Evolutionary conservation across 1,140 invertebrate species (phyloP), one percentile per base, ranked within the genome.

Genomic region (Drosophila asahinai): DNA sequence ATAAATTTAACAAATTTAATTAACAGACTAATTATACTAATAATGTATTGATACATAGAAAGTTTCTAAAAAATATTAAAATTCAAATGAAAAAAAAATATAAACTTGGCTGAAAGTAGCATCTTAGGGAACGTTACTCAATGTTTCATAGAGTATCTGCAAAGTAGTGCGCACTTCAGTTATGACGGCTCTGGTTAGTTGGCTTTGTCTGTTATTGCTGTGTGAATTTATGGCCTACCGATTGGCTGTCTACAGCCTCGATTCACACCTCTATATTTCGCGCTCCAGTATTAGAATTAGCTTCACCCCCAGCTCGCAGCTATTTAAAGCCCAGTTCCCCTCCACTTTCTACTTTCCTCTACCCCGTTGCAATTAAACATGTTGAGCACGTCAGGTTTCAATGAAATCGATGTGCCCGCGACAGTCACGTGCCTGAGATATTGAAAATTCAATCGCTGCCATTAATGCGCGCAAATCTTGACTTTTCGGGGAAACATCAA

Each of bases 381-480:
- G 75, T 89, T 76, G 70, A 51, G 86, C 86, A 89, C 86, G 86
- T 89, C 81, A 90, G 76, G 75, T 77, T 90, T 90, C 86, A 90
- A 80, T 90, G 86, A 90, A 84, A 82, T 58, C 67, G 77, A 81
- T 68, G 70, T 61, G 48, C 47, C 52, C 77, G 49, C 77, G 70
- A 48, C 67, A 91, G 86, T 90, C 86, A 90, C 86, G 86, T 90
- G 72, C 86, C 79, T 47, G 49, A 80, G 86, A 91, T 90, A 90
- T 91, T 90, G 86, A 90, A 90, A 90, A 90, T 90, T 90, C 79
- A 90, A 90, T 90, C 81, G 81, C 22, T 51, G 71, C 79, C 75
- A 81, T 91, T 90, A 90, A 90, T 91, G 86, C 79, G 81, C 86
- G 62, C 75, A 90, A 90, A 90, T 90, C 86, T 90, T 90, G 81